Base-by-base conservation (phyloP, 2,113 vertebrate genomes). In the Electrona antarctica region DNA sequence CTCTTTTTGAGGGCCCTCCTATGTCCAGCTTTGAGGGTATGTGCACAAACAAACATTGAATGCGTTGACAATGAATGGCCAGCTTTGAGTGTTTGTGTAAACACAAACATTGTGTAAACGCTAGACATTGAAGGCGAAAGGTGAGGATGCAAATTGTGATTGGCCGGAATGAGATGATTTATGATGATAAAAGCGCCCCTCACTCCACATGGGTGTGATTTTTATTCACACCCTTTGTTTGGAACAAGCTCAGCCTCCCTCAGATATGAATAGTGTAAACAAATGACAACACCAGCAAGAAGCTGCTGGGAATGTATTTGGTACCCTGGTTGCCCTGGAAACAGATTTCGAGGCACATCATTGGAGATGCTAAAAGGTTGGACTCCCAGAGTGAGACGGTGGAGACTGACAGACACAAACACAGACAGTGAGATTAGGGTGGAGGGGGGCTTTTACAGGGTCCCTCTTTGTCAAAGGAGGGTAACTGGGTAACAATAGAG, bases 281-380 rank as follows among this genome's bases (percentile, higher is more conserved):
- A 91, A 91, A 89, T 78, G 88, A 73, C 68, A 77, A 41, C 83
- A 81, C 73, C 79, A 84, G 84, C 69, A 28, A 89, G 73, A 88
- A 80, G 83, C 90, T 82, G 52, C 85, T 73, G 76, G 85, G 85
- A 85, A 88, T 89, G 82, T 87, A 91, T 90, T 89, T 87, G 90
- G 90, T 92, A 84, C 87, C 83, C 87, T 33, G 80, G 93, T 94
- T 94, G 89, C 92, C 93, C 85, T 94, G 93, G 93, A 94, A 94
- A 94, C 93, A 92, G 90, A 88, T 90, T 92, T 90, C 87, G 69
- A 87, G 90, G 87, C 88, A 89, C 90, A 92, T 92, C 86, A 79
- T 85, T 89, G 90, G 83, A 90, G 87, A 92, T 76, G 85, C 87
- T 86, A 88, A 92, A 92, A 88, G 89, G 89, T 90, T 90, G 87